phyloP scores from a whole-genome alignment of 2,113 vertebrate species.

The Progne subis region DNA sequence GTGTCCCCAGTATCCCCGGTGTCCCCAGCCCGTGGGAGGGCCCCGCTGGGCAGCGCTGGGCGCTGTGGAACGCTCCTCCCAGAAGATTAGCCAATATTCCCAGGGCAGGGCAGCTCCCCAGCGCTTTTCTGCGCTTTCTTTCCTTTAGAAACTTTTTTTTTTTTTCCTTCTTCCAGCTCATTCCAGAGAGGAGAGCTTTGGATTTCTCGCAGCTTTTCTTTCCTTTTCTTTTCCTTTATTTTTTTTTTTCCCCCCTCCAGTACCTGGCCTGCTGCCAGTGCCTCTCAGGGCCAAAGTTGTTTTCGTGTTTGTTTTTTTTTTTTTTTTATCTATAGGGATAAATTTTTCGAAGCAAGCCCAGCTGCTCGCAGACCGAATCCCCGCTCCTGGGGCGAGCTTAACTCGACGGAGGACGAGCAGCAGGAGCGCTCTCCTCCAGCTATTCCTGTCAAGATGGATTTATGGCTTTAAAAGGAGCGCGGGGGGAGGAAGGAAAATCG shows the following conservation, averaged over 20 bases:
- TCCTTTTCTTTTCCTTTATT: no score
- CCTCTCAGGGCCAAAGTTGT: not conserved
- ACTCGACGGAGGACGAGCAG: not conserved
- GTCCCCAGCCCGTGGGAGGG: not conserved
- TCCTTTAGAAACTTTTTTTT: not conserved
- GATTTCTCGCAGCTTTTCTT: not conserved
- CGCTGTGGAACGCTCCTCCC: slow-evolving; percentile 26
- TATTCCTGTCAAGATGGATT: slow-evolving; percentile 50
- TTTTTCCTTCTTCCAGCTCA: not conserved
- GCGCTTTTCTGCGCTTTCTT: not conserved
- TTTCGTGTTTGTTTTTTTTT: not conserved
- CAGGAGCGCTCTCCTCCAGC: slow-evolving; percentile 23
- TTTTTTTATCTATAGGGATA: not conserved
- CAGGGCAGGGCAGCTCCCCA: slow-evolving; percentile 41
- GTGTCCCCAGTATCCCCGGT: no score
- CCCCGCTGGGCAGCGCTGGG: not conserved
- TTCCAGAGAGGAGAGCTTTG: not conserved
- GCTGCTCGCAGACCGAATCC: not conserved
- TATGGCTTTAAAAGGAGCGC: not conserved
- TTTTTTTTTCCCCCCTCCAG: fast-evolving
- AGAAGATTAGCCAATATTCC: slow-evolving; percentile 38
- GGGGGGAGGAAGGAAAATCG: not conserved
- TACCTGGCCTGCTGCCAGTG: not conserved
- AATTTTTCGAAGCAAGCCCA: not conserved
- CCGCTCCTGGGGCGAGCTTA: not conserved